Conservation (phyloP, 2,888 invertebrate species). For the Scaptomyza polygonia region DNA sequence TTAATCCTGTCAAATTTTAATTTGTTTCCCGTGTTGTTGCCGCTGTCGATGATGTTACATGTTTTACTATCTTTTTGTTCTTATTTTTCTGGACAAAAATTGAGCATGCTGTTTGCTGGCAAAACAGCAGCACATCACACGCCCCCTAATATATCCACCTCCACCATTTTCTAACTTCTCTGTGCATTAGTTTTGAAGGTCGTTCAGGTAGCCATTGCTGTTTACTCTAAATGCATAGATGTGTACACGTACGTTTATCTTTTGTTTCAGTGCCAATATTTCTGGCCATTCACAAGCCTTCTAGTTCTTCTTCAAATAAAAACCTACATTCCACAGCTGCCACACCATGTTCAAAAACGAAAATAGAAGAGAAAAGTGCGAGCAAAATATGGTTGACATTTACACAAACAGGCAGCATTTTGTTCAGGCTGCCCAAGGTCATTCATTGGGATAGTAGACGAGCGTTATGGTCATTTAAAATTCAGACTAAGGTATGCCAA, state of each 20-base stretch:
- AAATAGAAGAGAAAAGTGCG: too few relatives aligned
- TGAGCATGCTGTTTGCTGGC: conserved; percentile 62
- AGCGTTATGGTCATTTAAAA: conserved; percentile 27
- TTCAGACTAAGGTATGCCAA: conserved; percentile 15
- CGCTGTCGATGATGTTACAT: conserved; percentile 15
- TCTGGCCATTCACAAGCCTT: conserved; percentile 22
- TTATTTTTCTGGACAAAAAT: conserved; percentile 53
- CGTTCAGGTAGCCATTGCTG: conserved; percentile 9
- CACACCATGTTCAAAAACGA: not conserved
- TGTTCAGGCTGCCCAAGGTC: conserved; percentile 31
- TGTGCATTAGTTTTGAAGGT: conserved; percentile 30
- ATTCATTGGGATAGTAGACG: not conserved
- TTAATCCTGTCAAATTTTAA: conserved; percentile 77
- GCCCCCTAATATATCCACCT: not conserved
- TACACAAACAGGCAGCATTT: conserved; percentile 7
- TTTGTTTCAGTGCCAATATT: conserved; percentile 17
- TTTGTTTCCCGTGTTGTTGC: conserved; percentile 63
- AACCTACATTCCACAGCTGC: conserved; percentile 13
- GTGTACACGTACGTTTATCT: not conserved
- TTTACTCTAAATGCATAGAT: not conserved
- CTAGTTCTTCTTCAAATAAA: not conserved
- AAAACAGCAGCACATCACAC: conserved; percentile 15
- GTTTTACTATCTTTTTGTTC: conserved; percentile 56
- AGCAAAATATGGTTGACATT: conserved; percentile 27
- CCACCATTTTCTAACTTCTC: not conserved